Percentiles rank a stretch among this genome's conserved stretches.
Evolutionary conservation across 2,113 vertebrate genomes (phyloP).

Genomic region (Oncorhynchus mykiss): DNA sequence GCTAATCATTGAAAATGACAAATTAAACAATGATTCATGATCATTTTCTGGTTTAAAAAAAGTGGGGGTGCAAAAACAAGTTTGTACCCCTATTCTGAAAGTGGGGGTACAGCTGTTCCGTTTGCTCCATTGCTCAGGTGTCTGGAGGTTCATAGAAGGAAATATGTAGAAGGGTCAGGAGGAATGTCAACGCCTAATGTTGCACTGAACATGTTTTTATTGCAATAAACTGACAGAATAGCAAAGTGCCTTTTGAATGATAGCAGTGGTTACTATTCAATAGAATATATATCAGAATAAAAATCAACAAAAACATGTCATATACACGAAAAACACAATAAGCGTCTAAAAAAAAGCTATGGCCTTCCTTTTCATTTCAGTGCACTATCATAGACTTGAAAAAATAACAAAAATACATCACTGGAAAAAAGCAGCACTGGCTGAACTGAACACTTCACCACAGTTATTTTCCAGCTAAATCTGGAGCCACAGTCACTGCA

Average conservation of each 20-base stretch:
- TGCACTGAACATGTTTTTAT: conserved; percentile 65
- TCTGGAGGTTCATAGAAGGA: conserved; percentile 2
- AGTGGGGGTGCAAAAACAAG: too few relatives aligned
- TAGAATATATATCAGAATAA: conserved; percentile 49
- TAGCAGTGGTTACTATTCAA: conserved; percentile 65
- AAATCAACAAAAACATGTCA: conserved; percentile 47
- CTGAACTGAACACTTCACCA: conserved; percentile 72
- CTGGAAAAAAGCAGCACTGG: conserved; percentile 64
- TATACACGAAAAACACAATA: conserved; percentile 51
- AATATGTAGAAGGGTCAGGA: conserved; percentile 10
- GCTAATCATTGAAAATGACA: too few relatives aligned
- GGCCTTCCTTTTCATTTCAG: conserved; percentile 44
- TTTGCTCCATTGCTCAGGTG: neutral
- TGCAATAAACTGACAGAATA: conserved; percentile 70
- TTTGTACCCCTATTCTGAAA: too few relatives aligned
- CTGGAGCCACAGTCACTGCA: conserved; percentile 64
- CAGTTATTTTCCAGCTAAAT: conserved; percentile 67
- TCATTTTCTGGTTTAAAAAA: too few relatives aligned
- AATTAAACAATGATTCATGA: too few relatives aligned
- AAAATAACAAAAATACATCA: conserved; percentile 65
- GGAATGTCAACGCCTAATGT: conserved; percentile 41
- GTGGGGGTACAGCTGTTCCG: too few relatives aligned
- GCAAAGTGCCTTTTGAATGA: conserved; percentile 68
- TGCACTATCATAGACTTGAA: conserved; percentile 46
- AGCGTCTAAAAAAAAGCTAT: conserved; percentile 46